Evolutionary conservation across 2,113 vertebrate species (phyloP).

Genomic region (Phalacrocorax brasilianus): DNA sequence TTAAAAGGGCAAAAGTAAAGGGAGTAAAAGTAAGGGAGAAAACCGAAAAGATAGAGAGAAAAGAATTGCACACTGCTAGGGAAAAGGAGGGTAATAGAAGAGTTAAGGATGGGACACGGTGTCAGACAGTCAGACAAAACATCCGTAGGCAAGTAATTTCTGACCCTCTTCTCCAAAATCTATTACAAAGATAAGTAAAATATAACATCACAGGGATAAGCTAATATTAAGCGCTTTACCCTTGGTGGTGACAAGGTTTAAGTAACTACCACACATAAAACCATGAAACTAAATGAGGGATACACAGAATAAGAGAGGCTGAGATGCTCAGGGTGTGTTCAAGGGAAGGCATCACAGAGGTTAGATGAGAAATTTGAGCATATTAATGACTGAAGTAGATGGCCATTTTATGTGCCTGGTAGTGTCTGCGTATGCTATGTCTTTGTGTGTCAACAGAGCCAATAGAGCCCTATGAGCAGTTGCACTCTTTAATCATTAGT

Average conservation of each 20-base stretch:
- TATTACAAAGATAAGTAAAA: neutral
- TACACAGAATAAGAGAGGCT: neutral
- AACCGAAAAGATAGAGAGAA: neutral
- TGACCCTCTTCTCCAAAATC: neutral
- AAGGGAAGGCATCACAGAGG: neutral
- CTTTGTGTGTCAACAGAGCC: neutral
- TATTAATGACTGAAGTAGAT: neutral
- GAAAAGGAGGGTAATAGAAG: neutral
- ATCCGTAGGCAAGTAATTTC: neutral
- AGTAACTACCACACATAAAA: neutral
- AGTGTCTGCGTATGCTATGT: neutral
- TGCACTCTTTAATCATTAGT: neutral
- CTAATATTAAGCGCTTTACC: neutral
- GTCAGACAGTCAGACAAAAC: neutral
- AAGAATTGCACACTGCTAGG: neutral
- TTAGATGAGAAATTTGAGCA: neutral
- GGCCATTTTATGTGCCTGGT: accelerated
- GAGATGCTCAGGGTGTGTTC: neutral
- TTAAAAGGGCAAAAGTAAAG: neutral
- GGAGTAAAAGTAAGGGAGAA: neutral
- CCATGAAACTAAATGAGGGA: neutral
- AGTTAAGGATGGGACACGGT: neutral
- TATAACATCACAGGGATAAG: neutral
- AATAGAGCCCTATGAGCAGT: neutral
- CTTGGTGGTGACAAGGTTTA: neutral